Conservation (phyloP, 2,797 vertebrate species). For the Platalea minor region DNA sequence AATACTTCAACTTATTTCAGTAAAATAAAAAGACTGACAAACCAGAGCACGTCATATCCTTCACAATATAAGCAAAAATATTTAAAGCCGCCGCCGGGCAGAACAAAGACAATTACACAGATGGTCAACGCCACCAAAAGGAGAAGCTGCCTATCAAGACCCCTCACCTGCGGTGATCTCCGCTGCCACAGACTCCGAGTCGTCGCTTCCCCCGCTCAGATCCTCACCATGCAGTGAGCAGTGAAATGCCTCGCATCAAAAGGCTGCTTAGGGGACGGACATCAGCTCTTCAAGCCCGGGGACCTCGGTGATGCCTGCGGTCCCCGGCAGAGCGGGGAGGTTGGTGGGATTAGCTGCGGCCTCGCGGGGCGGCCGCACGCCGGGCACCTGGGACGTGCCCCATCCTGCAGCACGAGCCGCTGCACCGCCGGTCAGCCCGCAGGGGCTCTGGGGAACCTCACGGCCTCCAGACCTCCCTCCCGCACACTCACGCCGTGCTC, state of each 20-base stretch:
- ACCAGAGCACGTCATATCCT: rapidly evolving
- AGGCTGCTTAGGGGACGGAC: not conserved
- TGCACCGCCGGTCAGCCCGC: not conserved
- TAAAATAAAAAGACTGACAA: not conserved
- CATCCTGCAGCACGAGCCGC: not conserved
- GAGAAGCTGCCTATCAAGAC: not conserved
- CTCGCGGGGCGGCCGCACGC: not conserved
- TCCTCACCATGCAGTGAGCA: not conserved
- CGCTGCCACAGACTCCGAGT: not conserved
- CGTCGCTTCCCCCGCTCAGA: not conserved
- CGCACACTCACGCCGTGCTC: rapidly evolving
- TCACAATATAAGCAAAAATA: not conserved
- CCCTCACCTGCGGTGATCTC: not conserved
- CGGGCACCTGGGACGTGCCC: rapidly evolving
- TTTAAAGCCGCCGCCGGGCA: not conserved
- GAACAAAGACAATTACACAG: not conserved
- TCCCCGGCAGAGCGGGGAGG: not conserved
- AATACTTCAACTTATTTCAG: not conserved
- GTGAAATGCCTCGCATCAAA: not conserved
- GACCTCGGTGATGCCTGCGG: not conserved
- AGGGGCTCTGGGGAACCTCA: rapidly evolving
- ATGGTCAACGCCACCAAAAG: not conserved
- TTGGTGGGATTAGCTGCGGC: not conserved
- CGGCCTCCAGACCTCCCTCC: not conserved
- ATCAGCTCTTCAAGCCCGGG: not conserved